Percentiles rank a stretch among this genome's conserved stretches.
Evolutionary conservation across 2,113 vertebrate species (phyloP).

Genomic region (Corydoras sp.): DNA sequence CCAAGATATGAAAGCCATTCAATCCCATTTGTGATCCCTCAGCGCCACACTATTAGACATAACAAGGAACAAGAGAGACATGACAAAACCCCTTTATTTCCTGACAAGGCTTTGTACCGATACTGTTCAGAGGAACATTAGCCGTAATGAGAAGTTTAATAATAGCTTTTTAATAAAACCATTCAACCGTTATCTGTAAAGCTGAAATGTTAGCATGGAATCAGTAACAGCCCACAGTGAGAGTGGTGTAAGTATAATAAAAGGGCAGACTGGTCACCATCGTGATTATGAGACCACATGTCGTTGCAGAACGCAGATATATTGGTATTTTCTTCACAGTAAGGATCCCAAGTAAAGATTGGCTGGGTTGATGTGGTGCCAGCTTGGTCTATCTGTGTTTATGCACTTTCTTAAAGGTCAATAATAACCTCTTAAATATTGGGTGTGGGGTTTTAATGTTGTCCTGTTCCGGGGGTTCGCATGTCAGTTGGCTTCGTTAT

Average conservation of each 20-base stretch:
- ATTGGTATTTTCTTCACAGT: slow-evolving; percentile 11
- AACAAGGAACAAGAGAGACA: background rate
- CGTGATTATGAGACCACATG: slow-evolving; percentile 6
- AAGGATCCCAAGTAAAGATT: background rate
- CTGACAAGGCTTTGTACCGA: background rate
- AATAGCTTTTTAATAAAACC: slow-evolving; percentile 8
- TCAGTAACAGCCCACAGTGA: background rate
- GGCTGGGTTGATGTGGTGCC: background rate
- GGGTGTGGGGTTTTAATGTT: no score
- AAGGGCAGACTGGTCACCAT: slow-evolving; percentile 7
- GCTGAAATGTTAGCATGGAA: background rate
- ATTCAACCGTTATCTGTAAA: slow-evolving; percentile 1
- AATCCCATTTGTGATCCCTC: slow-evolving; percentile 1
- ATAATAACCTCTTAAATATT: no score
- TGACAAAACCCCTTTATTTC: background rate
- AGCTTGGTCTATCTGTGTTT: no score
- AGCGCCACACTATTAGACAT: background rate
- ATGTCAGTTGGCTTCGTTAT: no score
- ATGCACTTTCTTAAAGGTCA: no score
- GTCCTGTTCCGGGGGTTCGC: no score
- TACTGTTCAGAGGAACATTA: background rate
- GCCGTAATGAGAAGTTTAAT: slow-evolving; percentile 11
- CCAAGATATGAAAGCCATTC: background rate
- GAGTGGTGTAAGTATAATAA: background rate
- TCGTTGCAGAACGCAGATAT: background rate